Conservation (phyloP, 2,888 invertebrate species). For the Argynnis bischoffii region DNA sequence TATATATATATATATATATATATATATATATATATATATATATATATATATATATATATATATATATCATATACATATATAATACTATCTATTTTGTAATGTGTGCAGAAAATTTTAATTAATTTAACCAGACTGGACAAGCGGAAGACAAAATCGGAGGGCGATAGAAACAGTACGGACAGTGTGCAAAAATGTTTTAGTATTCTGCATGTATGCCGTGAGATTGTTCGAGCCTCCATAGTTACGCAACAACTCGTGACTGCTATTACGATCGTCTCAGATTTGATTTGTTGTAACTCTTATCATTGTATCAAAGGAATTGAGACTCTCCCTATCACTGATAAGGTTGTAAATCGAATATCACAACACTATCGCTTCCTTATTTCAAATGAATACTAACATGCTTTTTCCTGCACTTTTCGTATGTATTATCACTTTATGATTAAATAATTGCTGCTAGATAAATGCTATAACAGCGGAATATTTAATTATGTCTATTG, state of each 20-base stretch:
- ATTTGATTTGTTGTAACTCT: conserved; percentile 62
- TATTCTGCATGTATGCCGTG: conserved; percentile 60
- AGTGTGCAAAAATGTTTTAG: conserved; percentile 49
- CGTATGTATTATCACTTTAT: conserved; percentile 51
- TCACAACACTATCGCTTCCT: conserved; percentile 46
- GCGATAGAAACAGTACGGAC: conserved; percentile 38
- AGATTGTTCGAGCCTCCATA: conserved; percentile 58
- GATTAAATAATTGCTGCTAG: background rate
- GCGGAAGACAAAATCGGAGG: conserved; percentile 43
- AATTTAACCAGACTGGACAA: conserved; percentile 42
- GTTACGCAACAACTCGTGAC: conserved; percentile 81
- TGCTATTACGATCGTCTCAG: conserved; percentile 63
- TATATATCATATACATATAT: conserved; percentile 1
- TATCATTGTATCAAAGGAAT: conserved; percentile 48
- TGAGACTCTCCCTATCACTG: conserved; percentile 45
- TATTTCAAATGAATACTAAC: conserved; percentile 59
- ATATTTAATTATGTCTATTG: too few relatives aligned
- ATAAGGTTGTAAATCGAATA: conserved; percentile 50
- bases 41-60: too few relatives aligned
- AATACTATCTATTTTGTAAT: conserved; percentile 2
- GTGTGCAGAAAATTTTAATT: conserved; percentile 27
- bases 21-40: conserved; percentile 1
- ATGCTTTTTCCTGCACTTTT: conserved; percentile 64
- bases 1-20: too few relatives aligned
- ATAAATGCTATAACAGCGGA: too few relatives aligned